A percentile compares a stretch with the other conserved stretches of the same genome.
phyloP scores from a whole-genome alignment of 2,797 vertebrate species.

The Liasis olivaceus region DNA sequence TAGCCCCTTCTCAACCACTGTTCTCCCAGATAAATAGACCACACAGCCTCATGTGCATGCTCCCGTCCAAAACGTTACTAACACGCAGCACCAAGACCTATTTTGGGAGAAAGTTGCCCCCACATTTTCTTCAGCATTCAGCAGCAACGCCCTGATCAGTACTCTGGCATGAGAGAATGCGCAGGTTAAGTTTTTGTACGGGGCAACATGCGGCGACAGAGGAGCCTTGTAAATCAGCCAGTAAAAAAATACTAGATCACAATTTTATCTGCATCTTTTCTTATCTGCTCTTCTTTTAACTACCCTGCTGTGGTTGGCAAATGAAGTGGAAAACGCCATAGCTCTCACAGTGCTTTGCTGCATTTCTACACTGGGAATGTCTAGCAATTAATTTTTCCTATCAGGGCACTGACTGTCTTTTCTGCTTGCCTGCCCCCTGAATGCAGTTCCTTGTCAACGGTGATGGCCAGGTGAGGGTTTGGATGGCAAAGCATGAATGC shows the following conservation, averaged over 20 bases:
- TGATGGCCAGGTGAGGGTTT: neutral
- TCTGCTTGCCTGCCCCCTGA: neutral
- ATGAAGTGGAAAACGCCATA: no score
- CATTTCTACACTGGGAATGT: neutral
- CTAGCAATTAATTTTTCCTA: neutral
- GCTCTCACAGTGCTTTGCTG: neutral
- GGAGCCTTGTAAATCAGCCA: neutral
- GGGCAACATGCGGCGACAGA: neutral
- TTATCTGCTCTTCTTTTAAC: neutral
- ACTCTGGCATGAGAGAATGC: accelerated
- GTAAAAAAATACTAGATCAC: neutral
- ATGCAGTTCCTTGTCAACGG: neutral
- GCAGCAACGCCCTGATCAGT: neutral
- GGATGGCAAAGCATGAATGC: neutral
- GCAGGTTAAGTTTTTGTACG: neutral
- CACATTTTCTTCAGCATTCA: neutral
- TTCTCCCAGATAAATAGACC: neutral
- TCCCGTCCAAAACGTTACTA: no score
- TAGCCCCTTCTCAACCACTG: neutral
- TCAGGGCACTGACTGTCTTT: no score
- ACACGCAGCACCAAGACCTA: accelerated
- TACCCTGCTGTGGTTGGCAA: neutral
- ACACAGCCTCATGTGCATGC: neutral
- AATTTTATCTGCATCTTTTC: neutral
- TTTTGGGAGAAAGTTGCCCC: neutral